A percentile compares a stretch with the other conserved stretches of the same genome.
Evolutionary conservation across 1,140 invertebrate genomes (phyloP).

Genomic region (Phenacoccus solenopsis): DNA sequence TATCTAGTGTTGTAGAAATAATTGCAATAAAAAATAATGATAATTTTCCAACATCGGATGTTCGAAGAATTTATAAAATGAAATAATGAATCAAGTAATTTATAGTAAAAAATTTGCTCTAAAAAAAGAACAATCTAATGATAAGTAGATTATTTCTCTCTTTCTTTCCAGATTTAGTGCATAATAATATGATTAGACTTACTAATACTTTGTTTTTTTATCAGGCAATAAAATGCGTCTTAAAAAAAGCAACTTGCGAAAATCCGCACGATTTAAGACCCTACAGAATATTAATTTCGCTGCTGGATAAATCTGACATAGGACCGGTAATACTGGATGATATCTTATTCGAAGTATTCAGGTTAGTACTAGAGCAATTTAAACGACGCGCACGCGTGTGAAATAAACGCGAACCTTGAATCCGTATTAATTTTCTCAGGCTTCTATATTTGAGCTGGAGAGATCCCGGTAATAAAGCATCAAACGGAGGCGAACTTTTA

Average conservation of each 20-base stretch:
- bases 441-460: slow-evolving; percentile 28
- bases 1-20: no score
- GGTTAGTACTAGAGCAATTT: slow-evolving; percentile 35
- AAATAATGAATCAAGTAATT: no score
- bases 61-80: no score
- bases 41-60: no score
- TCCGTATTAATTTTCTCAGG: slow-evolving; percentile 22
- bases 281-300: slow-evolving; percentile 71
- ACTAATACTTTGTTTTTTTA: no score
- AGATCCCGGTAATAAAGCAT: slow-evolving; percentile 21
- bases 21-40: no score
- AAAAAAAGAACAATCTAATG: no score
- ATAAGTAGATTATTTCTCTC: no score
- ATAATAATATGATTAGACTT: no score
- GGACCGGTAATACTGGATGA: slow-evolving; percentile 72
- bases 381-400: background rate
- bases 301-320: slow-evolving; percentile 82
- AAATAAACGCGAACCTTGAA: background rate
- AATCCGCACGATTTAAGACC: slow-evolving; percentile 57
- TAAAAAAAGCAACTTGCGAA: slow-evolving; percentile 44
- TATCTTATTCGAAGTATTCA: slow-evolving; percentile 73
- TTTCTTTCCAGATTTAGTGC: no score
- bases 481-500: slow-evolving; percentile 41
- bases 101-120: no score
- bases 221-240: slow-evolving; percentile 44